Conservation (phyloP, 2,113 vertebrate genomes). For the Hyla sarda region DNA sequence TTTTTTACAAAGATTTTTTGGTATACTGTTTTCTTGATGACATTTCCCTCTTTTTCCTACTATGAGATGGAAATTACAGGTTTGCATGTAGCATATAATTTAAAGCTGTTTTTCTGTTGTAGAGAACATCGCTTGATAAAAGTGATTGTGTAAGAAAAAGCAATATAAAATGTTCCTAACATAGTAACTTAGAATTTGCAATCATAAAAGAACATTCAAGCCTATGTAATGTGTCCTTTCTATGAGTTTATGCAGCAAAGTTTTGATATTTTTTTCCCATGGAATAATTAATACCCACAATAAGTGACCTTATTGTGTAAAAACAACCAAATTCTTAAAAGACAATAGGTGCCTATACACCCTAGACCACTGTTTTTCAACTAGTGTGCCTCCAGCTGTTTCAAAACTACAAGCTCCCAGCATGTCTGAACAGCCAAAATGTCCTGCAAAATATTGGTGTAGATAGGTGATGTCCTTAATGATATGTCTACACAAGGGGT, state of each 20-base stretch:
- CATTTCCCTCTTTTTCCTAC: not conserved
- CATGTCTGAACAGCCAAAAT: too few species aligned
- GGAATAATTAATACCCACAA: too few species aligned
- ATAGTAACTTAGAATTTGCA: not conserved
- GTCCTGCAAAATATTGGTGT: too few species aligned
- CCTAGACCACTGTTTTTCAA: too few species aligned
- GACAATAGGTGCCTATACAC: too few species aligned
- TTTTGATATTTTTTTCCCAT: not conserved
- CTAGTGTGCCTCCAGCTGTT: too few species aligned
- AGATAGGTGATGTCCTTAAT: too few species aligned
- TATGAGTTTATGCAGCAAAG: not conserved
- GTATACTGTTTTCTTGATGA: not conserved
- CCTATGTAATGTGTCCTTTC: not conserved
- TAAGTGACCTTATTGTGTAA: too few species aligned
- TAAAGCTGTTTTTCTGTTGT: not conserved
- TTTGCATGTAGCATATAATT: conserved; percentile 8
- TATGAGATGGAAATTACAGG: not conserved
- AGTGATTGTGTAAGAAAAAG: not conserved
- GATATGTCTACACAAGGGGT: too few species aligned
- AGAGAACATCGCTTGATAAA: not conserved
- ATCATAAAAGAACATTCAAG: not conserved
- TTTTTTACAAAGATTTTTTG: not conserved
- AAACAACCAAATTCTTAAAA: too few species aligned
- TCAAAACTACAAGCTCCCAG: too few species aligned
- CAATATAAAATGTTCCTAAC: not conserved